Evolutionary conservation across 2,888 invertebrate species (phyloP).

Genomic region (Drosophila histrio): DNA sequence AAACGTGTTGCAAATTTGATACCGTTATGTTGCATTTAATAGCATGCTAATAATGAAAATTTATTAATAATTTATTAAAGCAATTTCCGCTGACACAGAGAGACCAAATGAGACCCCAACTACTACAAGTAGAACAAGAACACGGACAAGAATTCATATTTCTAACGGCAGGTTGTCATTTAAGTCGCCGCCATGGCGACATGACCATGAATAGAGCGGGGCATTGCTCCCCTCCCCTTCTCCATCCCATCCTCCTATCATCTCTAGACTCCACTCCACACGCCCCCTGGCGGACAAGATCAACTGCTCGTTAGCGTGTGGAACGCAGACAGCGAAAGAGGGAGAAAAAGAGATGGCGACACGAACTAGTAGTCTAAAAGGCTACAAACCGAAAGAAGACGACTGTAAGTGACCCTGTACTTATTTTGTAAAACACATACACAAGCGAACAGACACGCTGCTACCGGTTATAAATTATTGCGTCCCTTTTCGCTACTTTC

Average conservation of each 20-base stretch:
- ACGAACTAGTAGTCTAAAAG: no score
- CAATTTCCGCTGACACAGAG: slow-evolving; percentile 69
- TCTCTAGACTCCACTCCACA: no score
- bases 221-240: neutral
- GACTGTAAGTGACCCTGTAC: no score
- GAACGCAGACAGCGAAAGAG: slow-evolving; percentile 1
- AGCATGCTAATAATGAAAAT: slow-evolving; percentile 65
- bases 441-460: no score
- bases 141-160: slow-evolving; percentile 47
- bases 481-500: no score
- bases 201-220: slow-evolving; percentile 41
- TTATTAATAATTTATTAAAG: slow-evolving; percentile 75
- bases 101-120: neutral
- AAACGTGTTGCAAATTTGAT: slow-evolving; percentile 19
- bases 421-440: no score
- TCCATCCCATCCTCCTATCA: neutral
- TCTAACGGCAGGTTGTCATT: slow-evolving; percentile 70
- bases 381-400: no score
- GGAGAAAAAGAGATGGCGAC: neutral
- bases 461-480: no score
- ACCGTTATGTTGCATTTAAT: slow-evolving; percentile 45
- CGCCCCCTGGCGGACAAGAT: neutral
- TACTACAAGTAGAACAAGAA: slow-evolving; percentile 21
- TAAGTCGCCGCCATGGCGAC: slow-evolving; percentile 35
- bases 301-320: slow-evolving; percentile 51